Evolutionary conservation across 2,113 vertebrate genomes (phyloP), one percentile per base, ranked within the genome.

Genomic region (Triplophysa dalaica): DNA sequence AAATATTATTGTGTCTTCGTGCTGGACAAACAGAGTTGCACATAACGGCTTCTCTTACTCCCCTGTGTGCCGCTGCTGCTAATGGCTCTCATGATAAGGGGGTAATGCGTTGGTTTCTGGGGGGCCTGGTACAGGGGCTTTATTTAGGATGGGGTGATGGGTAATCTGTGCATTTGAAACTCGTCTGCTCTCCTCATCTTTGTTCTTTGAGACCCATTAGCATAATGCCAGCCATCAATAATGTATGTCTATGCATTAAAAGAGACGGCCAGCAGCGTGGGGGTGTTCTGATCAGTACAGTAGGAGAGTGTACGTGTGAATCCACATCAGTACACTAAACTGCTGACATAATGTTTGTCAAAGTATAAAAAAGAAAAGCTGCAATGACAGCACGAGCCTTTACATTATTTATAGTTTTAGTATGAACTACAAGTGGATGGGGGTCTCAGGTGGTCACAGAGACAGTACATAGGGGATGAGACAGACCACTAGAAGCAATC

Each of bases 151-250:
- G 67, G 58, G 26, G 11, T 26, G 61, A 63, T 16, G 56, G 45
- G 29, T 33, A 21, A 26, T 70, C 52, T 56, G 58, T 61, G 61
- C 43, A 70, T 83, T 85, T 74, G 45, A 64, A 82, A 67, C 17
- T 12, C 50, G 72, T 22, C 29, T 74, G 38, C 52, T 24, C 56
- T 64, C 63, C 73, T 80, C 76, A 81, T 79, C 81, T 84, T 83
- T 63, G 78, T 87, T 79, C 89, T 90, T 88, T 91, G 79, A 89
- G 85, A 87, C 29, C 89, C 90, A 93, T 94, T 93, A 93, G 89
- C 88, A 93, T 92, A 92, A 93, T 93, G 90, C 86, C 86, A 83
- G 56, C 77, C 88, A 94, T 94, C 90, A 94, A 94, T 94, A 93
- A 94, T 93, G 90, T 89, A 94, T 87, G 85, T 90, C 87, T 89